Base-by-base conservation (phyloP, 2,113 vertebrate genomes). In the Syngnathus floridae region DNA sequence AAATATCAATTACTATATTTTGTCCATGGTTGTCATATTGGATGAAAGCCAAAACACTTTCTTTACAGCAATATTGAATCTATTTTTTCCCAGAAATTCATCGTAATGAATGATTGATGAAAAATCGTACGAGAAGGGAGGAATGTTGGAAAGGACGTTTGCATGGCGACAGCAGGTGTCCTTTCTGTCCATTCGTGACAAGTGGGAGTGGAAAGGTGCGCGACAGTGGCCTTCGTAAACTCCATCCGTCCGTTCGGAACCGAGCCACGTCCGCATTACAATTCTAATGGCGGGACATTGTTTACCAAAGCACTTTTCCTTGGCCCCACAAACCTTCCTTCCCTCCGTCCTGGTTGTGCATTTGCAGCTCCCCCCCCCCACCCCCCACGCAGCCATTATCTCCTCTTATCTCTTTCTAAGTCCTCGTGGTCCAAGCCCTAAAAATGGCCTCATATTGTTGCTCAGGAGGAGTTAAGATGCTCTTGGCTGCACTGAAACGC, bases 381-480 rank as follows among this genome's bases (percentile, higher is more conserved):
- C 72, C 69, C 75, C 79, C 73, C 1, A 7, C 5, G 75, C 83
- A 77, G 76, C 84, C 85, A 90, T 90, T 89, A 90, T 88, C 86
- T 87, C 80, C 84, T 89, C 87, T 91, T 88, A 89, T 90, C 87
- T 83, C 78, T 58, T 74, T 68, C 74, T 88, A 87, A 90, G 87
- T 88, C 86, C 84, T 77, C 19, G 69, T 75, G 54, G 52, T 69
- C 66, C 61, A 69, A 72, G 69, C 67, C 37, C 79, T 84, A 82
- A 86, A 81, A 88, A 87, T 77, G 79, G 73, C 79, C 71, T 75
- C 65, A 73, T 70, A 83, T 84, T 86, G 88, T 87, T 77, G 80
- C 85, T 77, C 74, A 70, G 75, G 78, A 88, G 78, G 81, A 88
- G 84, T 88, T 90, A 89, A 90, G 86, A 89, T 60, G 73, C 82